Percentiles rank a stretch among this genome's conserved stretches.
Evolutionary conservation across 2,888 invertebrate species (phyloP).

Genomic region (Eurytoma adleriae): DNA sequence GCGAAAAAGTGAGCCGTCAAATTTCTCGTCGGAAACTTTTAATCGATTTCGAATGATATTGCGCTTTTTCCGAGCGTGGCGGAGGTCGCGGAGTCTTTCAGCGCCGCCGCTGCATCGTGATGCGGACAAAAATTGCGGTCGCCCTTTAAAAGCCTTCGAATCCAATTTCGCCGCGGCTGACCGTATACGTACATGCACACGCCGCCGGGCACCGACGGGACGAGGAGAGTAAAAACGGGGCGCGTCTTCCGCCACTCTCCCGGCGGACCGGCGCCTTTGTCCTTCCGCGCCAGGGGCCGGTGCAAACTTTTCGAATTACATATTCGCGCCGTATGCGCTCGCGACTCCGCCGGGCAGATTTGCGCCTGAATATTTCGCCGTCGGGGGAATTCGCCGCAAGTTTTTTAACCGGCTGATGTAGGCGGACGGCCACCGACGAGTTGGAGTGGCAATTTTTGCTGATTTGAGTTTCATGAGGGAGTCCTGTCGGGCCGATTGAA

Average conservation of each 20-base stretch:
- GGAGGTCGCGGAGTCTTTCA: background rate
- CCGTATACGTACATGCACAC: background rate
- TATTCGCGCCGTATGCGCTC: background rate
- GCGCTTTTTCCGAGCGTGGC: background rate
- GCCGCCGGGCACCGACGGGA: background rate
- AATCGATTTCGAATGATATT: conserved; percentile 43
- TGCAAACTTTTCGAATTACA: conserved; percentile 48
- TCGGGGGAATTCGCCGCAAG: background rate
- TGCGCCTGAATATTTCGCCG: conserved; percentile 17
- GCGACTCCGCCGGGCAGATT: conserved; percentile 12
- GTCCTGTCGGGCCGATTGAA: background rate
- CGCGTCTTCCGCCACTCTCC: background rate
- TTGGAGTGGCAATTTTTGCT: conserved; percentile 40
- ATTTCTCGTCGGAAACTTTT: conserved; percentile 22
- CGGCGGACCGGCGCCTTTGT: background rate
- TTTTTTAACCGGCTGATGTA: no score
- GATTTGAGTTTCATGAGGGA: conserved; percentile 34
- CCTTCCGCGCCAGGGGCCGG: background rate
- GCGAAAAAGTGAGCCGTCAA: background rate
- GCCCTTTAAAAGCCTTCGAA: conserved; percentile 33
- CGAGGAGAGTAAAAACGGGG: background rate
- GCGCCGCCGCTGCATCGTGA: background rate
- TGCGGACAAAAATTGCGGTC: conserved; percentile 8
- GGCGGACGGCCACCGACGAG: background rate
- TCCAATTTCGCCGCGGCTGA: conserved; percentile 25